Base-by-base conservation (phyloP, 2,113 vertebrate species). In the Etheostoma cragini region DNA sequence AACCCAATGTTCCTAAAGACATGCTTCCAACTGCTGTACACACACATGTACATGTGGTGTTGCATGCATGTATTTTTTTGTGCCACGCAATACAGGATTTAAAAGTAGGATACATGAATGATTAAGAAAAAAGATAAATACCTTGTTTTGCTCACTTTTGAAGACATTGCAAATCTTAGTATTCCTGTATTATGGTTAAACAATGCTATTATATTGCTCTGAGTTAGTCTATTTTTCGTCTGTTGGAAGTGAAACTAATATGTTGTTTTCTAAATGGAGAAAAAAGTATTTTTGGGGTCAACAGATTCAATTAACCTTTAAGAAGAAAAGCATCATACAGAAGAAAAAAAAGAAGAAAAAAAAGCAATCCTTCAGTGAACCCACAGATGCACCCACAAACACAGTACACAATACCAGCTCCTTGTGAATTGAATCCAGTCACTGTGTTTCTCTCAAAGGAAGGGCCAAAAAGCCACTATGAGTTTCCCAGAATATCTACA, bases 301-400 rank as follows among this genome's bases (percentile, higher is more conserved):
- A 88, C 76, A 82, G 80, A 94, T 91, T 94, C 87, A 90, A 95
- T 95, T 94, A 95, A 95, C 93, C 92, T 92, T 83, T 30, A 72
- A 76, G 81, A 86, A 83, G 71, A 90, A 93, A 90, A 80, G 66
- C 64, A 53, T 46, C 60, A 80, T 74, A 77, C 52, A 73, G 72
- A 76, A 76, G 61, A 70, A 47, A 33, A 76, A 60, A 56, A 68
- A 22, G n/a, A n/a, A n/a, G n/a, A n/a, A 52, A 74, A 46, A 24
- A 81, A 85, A 84, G 45, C 65, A 72, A 76, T 21, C 65, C 49
- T 42, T 68, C 70, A 62, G 64, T 60, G 58, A 73, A 82, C 70
- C 73, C 65, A 76, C 49, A 21, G 67, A 84, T 80, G 77, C 69
- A 66, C 63, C 33, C 74, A 54, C 64, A 68, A 73, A 81, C 76